A percentile compares a stretch with the other conserved stretches of the same genome.
These are phyloP conservation scores for Drosophila flavopinicola DNA, from an alignment of 2,888 invertebrate genomes.

Conservation along the genomic window DNA sequence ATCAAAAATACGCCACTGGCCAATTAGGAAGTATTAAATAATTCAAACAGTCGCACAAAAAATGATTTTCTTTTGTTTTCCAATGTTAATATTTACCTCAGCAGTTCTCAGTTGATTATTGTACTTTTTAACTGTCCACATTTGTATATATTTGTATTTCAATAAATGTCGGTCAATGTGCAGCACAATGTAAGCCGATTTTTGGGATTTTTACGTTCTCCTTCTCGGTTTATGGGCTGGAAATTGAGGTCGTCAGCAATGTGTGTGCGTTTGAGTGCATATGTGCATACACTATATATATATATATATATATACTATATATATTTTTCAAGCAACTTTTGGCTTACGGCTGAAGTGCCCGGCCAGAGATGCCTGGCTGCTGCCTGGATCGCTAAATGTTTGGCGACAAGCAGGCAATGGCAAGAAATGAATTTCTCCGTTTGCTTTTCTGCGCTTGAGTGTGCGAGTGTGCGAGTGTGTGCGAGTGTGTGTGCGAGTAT, in stretches of 20 bases:
- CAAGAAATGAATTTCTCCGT: slow-evolving; percentile 46
- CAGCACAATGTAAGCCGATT: slow-evolving; percentile 53
- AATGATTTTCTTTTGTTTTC: slow-evolving; percentile 12
- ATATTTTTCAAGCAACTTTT: slow-evolving; percentile 59
- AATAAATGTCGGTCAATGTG: slow-evolving; percentile 59
- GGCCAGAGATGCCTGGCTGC: slow-evolving; percentile 38
- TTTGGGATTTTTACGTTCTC: slow-evolving; percentile 35
- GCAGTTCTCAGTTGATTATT: slow-evolving; percentile 13
- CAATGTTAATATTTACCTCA: slow-evolving; percentile 29
- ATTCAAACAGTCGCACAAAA: not conserved
- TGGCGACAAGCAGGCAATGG: slow-evolving; percentile 54
- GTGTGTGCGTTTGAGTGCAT: slow-evolving; percentile 20
- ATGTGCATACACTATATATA: no score
- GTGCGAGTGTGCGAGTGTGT: slow-evolving; percentile 6
- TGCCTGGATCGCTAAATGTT: slow-evolving; percentile 58
- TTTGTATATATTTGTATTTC: slow-evolving; percentile 16
- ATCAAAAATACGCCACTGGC: slow-evolving; percentile 17
- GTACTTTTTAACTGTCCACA: slow-evolving; percentile 20
- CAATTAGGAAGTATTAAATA: slow-evolving; percentile 56
- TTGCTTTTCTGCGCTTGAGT: not conserved
- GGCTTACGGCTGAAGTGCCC: slow-evolving; percentile 68
- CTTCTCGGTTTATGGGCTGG: slow-evolving; percentile 55
- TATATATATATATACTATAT: no score
- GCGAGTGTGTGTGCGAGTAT: slow-evolving; percentile 3
- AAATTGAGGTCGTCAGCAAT: slow-evolving; percentile 68